A percentile compares a stretch with the other conserved stretches of the same genome.
phyloP scores from a whole-genome alignment of 1,140 invertebrate genomes.

The Dreissena polymorpha region DNA sequence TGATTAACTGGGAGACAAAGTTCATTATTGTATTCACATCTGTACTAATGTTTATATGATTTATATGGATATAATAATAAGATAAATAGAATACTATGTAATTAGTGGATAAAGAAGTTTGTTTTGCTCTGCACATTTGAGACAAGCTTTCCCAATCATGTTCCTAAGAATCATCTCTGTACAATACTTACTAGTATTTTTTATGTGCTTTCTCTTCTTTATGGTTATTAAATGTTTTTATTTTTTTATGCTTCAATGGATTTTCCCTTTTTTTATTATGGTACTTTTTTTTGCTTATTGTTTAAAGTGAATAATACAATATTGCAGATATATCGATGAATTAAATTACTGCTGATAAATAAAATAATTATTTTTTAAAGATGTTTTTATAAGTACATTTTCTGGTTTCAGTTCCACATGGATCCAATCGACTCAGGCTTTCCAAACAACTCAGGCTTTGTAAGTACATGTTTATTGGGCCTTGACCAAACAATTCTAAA shows the following conservation, averaged over 20 bases:
- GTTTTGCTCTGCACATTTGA: too few relatives aligned
- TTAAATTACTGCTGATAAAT: background rate
- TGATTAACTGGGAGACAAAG: background rate
- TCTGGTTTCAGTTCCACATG: conserved; percentile 57
- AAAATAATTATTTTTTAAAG: background rate
- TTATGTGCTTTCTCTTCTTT: too few relatives aligned
- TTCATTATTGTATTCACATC: too few relatives aligned
- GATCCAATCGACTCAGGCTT: conserved; percentile 47
- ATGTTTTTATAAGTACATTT: background rate
- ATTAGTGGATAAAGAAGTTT: too few relatives aligned
- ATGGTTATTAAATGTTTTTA: too few relatives aligned
- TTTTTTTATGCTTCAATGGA: too few relatives aligned
- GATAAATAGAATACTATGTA: too few relatives aligned
- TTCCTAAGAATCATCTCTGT: too few relatives aligned
- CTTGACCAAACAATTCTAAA: background rate
- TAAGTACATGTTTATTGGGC: conserved; percentile 1
- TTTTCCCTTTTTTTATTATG: background rate
- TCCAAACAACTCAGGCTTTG: conserved; percentile 39
- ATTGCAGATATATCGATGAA: background rate
- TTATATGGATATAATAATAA: background rate
- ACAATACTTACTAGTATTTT: too few relatives aligned
- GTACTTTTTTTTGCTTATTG: background rate
- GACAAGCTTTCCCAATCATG: too few relatives aligned
- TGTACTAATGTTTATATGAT: background rate
- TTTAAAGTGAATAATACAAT: background rate